Base-by-base conservation (phyloP, 2,888 invertebrate genomes). In the Apomyelois bistriatella region DNA sequence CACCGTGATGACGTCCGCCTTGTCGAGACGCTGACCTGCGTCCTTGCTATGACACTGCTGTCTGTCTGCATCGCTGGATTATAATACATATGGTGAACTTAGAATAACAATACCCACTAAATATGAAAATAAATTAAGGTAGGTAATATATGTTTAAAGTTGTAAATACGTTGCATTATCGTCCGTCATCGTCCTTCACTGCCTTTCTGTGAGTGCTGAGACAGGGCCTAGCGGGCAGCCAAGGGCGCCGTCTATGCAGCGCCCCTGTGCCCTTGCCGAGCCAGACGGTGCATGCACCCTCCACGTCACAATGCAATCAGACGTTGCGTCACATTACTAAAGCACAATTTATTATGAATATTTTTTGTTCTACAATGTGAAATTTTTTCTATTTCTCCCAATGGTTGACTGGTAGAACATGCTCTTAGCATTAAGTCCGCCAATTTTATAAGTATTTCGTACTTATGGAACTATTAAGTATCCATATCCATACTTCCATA, bases 271-370 rank as follows among this genome's bases (percentile, higher is more conserved):
- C 81, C 82, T 81, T 83, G 82, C 71, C 66, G 59, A 48, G 62
- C 66, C 75, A 72, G 72, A 72, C 82, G 76, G 80, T 79, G 79
- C 78, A 81, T 82, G 76, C 77, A 82, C 85, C 79, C 82, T 76
- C 75, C 70, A 22, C 65, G 58, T 55, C 55, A 55, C 57, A 59
- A 57, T 58, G 58, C 58, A 53, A 52, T 51, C 53, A 40, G 53
- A 52, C 49, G 53, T 54, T 54, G 52, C 41, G 16, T 32, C 30
- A 42, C 48, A 51, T 37, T 12, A 49, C 7, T 10, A 13, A 37
- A 36, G 12, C 15, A 57, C 38, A 30, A 52, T 58, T 59, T 74
- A 66, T 9, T 28, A 38, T 32, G 58, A 35, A 35, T 35, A 35
- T 35, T 10, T 35, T 35, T 10, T n/a, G n/a, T n/a, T n/a, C n/a